Base-by-base conservation (phyloP, 2,113 vertebrate species). In the Rutilus rutilus region DNA sequence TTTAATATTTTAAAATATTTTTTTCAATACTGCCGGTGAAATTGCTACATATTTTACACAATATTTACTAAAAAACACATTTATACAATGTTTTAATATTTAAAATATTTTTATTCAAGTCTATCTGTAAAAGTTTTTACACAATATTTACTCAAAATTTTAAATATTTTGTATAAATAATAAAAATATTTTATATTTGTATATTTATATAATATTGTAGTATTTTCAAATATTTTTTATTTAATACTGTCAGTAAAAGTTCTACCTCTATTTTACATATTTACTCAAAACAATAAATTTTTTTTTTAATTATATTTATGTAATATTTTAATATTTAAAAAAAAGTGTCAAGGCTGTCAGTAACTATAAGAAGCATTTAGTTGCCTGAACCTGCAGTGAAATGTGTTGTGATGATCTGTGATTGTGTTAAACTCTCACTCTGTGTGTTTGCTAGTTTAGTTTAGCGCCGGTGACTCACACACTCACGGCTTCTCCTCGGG, bases 401-500 rank as follows among this genome's bases (percentile, higher is more conserved):
- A 65, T 65, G 10, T 65, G 62, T 64, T 64, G n/a, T 64, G 62
- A 64, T 64, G 21, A 23, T 60, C 19, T n/a, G 57, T 10, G 59
- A 21, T 19, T 9, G 59, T 60, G 59, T 59, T 2, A 50, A 50
- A 14, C 47, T 50, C 47, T 50, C 47, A 50, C 47, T 9, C 33
- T 33, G 57, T 59, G 57, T 59, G 57, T 59, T 21, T 59, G 59
- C 8, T 60, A 4, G 23, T 25, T 60, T 11, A n/a, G 80, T 78
- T 59, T 25, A 64, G 60, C 21, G 4, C 59, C 3, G 10, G 60
- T 27, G 60, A 14, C 60, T 62, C n/a, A 27, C 60, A 7, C 6
- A 21, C 54, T 21, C 21, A 12, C 54, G n/a, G 10, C 21, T 62
- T 62, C 60, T 83, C 84, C 81, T 65, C 30, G 33, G 80, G 87